A percentile compares a stretch with the other conserved stretches of the same genome.
phyloP scores from a whole-genome alignment of 2,888 invertebrate species.

The Drosophila phalerata region DNA sequence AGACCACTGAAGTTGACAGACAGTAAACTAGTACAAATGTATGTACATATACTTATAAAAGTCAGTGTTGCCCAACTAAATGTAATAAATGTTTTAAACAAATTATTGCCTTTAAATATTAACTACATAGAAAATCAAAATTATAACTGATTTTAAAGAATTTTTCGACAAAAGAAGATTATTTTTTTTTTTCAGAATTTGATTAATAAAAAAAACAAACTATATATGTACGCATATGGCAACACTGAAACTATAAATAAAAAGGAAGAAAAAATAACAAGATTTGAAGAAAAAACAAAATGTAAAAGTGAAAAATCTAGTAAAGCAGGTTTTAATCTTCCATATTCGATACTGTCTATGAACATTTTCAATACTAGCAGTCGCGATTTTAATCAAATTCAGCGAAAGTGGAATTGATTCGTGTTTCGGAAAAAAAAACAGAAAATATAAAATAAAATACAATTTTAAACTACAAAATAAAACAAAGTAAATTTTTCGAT shows the following conservation, averaged over 20 bases:
- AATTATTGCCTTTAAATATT: slow-evolving; percentile 49
- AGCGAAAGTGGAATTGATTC: slow-evolving; percentile 59
- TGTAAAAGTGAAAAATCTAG: slow-evolving; percentile 6
- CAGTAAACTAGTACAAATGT: slow-evolving; percentile 50
- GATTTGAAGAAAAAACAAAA: slow-evolving; percentile 2
- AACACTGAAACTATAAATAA: slow-evolving; percentile 41
- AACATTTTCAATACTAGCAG: slow-evolving; percentile 55
- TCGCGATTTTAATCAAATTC: slow-evolving; percentile 59
- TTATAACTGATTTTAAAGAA: slow-evolving; percentile 47
- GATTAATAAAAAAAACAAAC: neutral
- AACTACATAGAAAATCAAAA: slow-evolving; percentile 39
- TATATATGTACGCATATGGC: slow-evolving; percentile 16
- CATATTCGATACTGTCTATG: slow-evolving; percentile 42
- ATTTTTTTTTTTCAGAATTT: slow-evolving; percentile 33
- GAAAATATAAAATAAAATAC: slow-evolving; percentile 6
- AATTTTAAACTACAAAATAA: slow-evolving; percentile 22
- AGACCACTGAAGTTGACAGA: slow-evolving; percentile 26
- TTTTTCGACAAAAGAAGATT: slow-evolving; percentile 33
- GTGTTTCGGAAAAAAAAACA: slow-evolving; percentile 55
- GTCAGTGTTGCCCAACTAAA: slow-evolving; percentile 33
- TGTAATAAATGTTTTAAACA: slow-evolving; percentile 36
- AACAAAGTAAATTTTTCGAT: slow-evolving; percentile 49
- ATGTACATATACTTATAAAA: slow-evolving; percentile 51
- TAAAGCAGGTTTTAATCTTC: slow-evolving; percentile 50
- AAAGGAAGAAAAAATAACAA: neutral